phyloP scores from a whole-genome alignment of 2,797 vertebrate species.

The Smutsia temminckii region DNA sequence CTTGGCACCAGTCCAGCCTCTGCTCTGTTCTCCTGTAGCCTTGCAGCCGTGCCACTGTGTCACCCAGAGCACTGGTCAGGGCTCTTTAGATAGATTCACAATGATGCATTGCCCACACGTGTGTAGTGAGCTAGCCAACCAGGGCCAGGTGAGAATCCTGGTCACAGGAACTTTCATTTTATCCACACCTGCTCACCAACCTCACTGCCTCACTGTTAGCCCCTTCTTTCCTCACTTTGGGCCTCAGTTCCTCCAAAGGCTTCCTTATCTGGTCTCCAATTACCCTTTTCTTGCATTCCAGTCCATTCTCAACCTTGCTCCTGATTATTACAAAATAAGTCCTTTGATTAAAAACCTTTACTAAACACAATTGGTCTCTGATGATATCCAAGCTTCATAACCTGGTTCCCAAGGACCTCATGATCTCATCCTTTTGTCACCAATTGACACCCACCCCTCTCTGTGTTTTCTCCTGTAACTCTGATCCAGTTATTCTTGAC shows the following conservation, averaged over 20 bases:
- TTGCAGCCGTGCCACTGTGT: no score
- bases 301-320: not conserved
- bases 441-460: not conserved
- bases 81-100: no score
- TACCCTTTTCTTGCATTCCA: not conserved
- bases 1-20: no score
- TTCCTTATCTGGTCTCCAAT: not conserved
- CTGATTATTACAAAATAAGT: not conserved
- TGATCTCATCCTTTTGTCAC: not conserved
- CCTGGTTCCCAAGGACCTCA: not conserved
- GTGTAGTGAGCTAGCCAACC: no score
- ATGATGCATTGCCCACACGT: no score
- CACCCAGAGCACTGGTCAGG: no score
- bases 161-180: no score
- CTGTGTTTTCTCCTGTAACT: not conserved
- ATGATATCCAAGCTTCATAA: not conserved
- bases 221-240: not conserved
- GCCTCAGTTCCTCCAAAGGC: not conserved
- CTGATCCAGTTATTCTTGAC: not conserved
- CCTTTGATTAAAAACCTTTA: not conserved
- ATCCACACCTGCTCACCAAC: not conserved
- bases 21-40: no score
- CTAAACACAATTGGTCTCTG: not conserved
- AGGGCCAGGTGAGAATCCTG: no score
- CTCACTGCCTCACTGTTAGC: not conserved